Evolutionary conservation across 2,113 vertebrate species (phyloP).

Genomic region (Rhineura floridana): DNA sequence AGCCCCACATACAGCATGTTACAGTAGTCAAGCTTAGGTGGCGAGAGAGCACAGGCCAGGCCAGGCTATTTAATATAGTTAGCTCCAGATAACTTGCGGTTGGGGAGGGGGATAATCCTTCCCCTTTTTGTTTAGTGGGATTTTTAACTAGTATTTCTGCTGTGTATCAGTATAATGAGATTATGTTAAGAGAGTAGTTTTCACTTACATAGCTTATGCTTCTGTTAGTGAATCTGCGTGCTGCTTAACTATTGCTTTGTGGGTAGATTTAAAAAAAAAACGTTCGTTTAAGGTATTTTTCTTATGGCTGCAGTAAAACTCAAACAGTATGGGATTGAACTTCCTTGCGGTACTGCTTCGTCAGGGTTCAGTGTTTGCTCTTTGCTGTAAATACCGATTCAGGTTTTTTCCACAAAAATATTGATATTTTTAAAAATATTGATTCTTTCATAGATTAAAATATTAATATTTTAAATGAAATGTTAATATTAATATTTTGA

Average conservation of each 20-base stretch:
- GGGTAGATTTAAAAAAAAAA: neutral
- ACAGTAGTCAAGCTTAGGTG: neutral
- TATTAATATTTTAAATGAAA: too few species aligned
- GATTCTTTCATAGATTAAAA: too few species aligned
- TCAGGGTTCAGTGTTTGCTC: neutral
- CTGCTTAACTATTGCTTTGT: neutral
- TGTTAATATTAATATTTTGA: too few species aligned
- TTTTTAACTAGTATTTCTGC: neutral
- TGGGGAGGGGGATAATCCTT: neutral
- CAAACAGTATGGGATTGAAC: too few species aligned
- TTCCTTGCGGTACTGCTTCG: neutral
- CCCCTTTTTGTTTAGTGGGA: neutral
- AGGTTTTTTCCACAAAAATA: too few species aligned
- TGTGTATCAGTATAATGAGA: neutral
- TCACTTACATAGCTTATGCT: neutral
- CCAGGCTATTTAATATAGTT: too few species aligned
- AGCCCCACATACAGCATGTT: neutral
- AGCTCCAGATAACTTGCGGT: too few species aligned
- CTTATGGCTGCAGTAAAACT: neutral
- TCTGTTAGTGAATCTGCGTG: neutral
- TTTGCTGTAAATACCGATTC: too few species aligned
- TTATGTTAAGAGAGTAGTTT: neutral
- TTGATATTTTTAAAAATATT: too few species aligned
- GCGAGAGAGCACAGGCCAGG: neutral
- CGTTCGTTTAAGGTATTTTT: neutral